These are phyloP conservation scores for Trichopria drosophilae DNA, from an alignment of 2,888 invertebrate species.

Conservation along the genomic window DNA sequence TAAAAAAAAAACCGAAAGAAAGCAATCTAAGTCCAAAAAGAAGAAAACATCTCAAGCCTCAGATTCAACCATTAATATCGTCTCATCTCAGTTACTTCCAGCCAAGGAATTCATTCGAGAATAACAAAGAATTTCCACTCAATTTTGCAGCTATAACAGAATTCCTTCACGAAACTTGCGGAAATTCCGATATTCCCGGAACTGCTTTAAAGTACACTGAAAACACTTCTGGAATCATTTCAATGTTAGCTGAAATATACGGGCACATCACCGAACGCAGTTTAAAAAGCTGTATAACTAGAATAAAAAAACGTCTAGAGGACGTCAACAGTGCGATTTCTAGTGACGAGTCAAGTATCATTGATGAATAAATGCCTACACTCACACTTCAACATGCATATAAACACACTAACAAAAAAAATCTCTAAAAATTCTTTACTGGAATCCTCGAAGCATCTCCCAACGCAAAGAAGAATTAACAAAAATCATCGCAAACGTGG, in stretches of 20 bases:
- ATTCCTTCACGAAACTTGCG: slow-evolving; percentile 1
- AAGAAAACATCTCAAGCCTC: not conserved
- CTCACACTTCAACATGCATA: not conserved
- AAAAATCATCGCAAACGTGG: not conserved
- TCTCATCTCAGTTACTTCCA: not conserved
- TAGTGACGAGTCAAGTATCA: not conserved
- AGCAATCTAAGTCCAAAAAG: not conserved
- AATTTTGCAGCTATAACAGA: not conserved
- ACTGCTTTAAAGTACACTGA: slow-evolving; percentile 3
- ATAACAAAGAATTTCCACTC: not conserved
- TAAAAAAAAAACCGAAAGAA: not conserved
- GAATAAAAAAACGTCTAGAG: slow-evolving; percentile 2
- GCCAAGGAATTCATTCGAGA: not conserved
- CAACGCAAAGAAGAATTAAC: not conserved
- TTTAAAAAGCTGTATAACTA: slow-evolving; percentile 1
- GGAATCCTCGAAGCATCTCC: slow-evolving; percentile 7
- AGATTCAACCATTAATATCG: not conserved
- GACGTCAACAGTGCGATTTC: not conserved
- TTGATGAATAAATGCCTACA: not conserved
- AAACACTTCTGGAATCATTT: not conserved
- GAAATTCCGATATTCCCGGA: not conserved
- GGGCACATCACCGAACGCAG: not conserved
- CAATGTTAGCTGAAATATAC: not conserved
- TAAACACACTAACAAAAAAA: not conserved
- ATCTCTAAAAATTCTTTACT: slow-evolving; percentile 2